phyloP scores from a whole-genome alignment of 2,888 invertebrate species.

The Argyresthia albistria region DNA sequence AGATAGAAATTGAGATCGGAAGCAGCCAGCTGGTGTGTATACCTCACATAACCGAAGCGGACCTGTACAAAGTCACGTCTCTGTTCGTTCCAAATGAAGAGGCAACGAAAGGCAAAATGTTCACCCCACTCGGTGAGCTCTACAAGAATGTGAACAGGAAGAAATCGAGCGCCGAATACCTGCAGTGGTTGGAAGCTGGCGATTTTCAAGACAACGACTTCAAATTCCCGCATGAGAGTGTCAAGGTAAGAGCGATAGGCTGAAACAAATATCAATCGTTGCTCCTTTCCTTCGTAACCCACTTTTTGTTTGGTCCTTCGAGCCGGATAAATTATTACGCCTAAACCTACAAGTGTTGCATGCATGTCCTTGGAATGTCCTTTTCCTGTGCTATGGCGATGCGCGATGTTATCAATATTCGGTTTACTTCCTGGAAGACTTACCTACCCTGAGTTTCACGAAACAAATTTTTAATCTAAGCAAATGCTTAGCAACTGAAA shows the following conservation, averaged over 20 bases:
- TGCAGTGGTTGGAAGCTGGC: constrained; percentile 48
- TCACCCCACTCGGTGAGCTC: constrained; percentile 57
- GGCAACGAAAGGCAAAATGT: constrained; percentile 59
- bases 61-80: constrained; percentile 59
- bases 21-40: constrained; percentile 62
- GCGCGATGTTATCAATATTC: too few species aligned
- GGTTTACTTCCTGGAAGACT: too few species aligned
- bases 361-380: constrained; percentile 2
- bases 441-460: too few species aligned
- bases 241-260: constrained; percentile 28
- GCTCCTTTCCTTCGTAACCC: background rate
- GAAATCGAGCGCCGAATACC: constrained; percentile 46
- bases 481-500: too few species aligned
- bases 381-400: background rate
- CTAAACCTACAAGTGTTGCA: background rate
- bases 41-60: constrained; percentile 65
- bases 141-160: constrained; percentile 48
- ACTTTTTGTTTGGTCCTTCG: background rate
- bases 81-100: constrained; percentile 62
- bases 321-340: background rate
- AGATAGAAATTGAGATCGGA: constrained; percentile 68
- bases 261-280: background rate
- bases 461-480: too few species aligned
- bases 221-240: constrained; percentile 67
- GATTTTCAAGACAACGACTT: constrained; percentile 47